Conservation (phyloP, 2,888 invertebrate genomes). For the Epinotia nisella region DNA sequence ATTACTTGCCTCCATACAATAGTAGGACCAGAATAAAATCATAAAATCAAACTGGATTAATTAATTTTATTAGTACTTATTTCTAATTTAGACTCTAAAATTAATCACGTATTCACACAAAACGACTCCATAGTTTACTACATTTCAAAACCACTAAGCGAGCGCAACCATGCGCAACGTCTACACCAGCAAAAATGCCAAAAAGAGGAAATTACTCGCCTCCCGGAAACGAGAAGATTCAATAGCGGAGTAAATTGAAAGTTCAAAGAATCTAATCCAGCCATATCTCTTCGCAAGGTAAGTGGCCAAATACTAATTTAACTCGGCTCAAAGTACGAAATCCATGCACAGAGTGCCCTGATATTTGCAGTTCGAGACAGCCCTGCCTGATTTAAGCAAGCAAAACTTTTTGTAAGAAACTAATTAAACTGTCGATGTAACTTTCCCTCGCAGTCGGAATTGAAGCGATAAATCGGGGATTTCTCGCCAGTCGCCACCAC, state of each 20-base stretch:
- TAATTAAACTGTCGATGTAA: constrained; percentile 45
- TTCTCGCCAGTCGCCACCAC: constrained; percentile 4
- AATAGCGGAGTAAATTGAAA: constrained; percentile 22
- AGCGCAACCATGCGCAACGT: too few species aligned
- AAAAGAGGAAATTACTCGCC: neutral
- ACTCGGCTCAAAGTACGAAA: constrained; percentile 8
- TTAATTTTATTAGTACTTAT: too few species aligned
- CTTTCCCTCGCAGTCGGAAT: constrained; percentile 37
- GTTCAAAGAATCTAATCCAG: constrained; percentile 20
- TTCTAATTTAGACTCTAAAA: too few species aligned
- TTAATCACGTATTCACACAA: too few species aligned
- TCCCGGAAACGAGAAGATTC: constrained; percentile 23
- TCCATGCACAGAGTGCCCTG: constrained; percentile 2
- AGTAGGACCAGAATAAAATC: too few species aligned
- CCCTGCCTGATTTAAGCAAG: constrained; percentile 11
- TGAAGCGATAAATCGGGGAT: constrained; percentile 44
- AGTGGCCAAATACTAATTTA: constrained; percentile 1
- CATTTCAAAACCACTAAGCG: too few species aligned
- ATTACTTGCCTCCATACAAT: too few species aligned
- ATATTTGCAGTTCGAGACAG: constrained; percentile 20
- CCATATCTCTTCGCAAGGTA: constrained; percentile 22
- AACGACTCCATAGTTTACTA: too few species aligned
- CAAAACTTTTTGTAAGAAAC: constrained; percentile 44
- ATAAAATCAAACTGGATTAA: too few species aligned
- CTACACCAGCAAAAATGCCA: constrained; percentile 2